phyloP scores from a whole-genome alignment of 2,888 invertebrate species.

The Amblyteles armatorius region DNA sequence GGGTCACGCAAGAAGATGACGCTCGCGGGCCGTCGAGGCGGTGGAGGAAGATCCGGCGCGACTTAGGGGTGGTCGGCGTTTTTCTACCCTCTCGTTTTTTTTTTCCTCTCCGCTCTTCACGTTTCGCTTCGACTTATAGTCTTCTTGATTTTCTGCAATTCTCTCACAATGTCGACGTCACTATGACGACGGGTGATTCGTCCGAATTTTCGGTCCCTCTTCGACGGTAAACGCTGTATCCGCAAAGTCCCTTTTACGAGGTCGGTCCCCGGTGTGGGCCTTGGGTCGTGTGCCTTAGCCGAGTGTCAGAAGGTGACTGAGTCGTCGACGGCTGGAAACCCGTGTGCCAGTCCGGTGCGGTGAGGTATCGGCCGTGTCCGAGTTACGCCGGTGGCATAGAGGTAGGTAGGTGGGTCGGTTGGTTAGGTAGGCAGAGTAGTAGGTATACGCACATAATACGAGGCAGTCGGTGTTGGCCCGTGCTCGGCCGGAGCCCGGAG shows the following conservation, averaged over 20 bases:
- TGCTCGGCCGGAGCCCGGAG: neutral
- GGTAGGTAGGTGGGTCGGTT: constrained; percentile 67
- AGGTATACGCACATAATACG: constrained; percentile 69
- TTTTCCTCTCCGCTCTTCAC: constrained; percentile 44
- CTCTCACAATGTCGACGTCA: constrained; percentile 37
- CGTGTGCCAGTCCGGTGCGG: constrained; percentile 68
- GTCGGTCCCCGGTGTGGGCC: constrained; percentile 55
- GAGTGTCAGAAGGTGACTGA: constrained; percentile 83
- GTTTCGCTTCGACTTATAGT: neutral
- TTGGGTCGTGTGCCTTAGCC: constrained; percentile 75
- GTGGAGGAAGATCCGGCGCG: constrained; percentile 32
- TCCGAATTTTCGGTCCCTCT: constrained; percentile 8
- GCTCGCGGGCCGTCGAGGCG: constrained; percentile 17
- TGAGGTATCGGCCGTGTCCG: constrained; percentile 73
- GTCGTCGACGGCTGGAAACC: constrained; percentile 65
- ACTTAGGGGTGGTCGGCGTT: constrained; percentile 50
- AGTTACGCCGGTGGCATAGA: constrained; percentile 73
- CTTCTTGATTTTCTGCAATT: neutral
- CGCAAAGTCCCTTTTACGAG: constrained; percentile 30
- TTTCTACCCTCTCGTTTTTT: constrained; percentile 53
- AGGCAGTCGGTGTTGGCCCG: constrained; percentile 35
- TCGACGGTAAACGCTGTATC: constrained; percentile 6
- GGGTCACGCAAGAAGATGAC: constrained; percentile 70
- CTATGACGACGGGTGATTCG: constrained; percentile 25
- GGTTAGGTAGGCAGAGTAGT: constrained; percentile 41